Conservation (phyloP, 2,113 vertebrate species). For the Bothrops jararaca region DNA sequence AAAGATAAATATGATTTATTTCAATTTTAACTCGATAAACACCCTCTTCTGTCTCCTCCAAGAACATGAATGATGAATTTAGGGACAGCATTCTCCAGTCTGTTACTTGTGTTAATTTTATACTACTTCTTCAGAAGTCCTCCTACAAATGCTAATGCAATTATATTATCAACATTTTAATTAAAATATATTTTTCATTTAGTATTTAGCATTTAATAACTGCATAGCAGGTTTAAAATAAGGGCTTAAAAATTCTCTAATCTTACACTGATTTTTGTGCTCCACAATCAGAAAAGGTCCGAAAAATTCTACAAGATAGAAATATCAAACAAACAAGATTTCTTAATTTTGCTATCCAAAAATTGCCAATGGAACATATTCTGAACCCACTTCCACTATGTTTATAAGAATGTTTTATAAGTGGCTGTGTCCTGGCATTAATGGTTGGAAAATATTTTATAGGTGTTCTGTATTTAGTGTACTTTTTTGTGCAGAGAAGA, state of each 20-base stretch:
- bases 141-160: constrained; percentile 3
- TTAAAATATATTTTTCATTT: constrained; percentile 15
- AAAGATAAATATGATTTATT: constrained; percentile 4
- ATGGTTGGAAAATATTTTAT: not conserved
- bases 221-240: not conserved
- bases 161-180: not conserved
- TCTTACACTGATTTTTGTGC: not conserved
- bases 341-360: not conserved
- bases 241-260: constrained; percentile 31
- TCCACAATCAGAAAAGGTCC: not conserved
- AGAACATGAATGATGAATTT: not conserved
- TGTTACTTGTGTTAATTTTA: not conserved
- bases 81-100: not conserved
- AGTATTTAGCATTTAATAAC: constrained; percentile 26
- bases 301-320: not conserved
- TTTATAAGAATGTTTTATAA: not conserved
- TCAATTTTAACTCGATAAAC: not conserved
- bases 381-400: not conserved
- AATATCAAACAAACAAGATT: not conserved
- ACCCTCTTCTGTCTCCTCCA: not conserved
- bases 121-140: not conserved
- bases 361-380: not conserved
- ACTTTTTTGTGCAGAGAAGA: not conserved
- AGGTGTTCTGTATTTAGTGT: not conserved
- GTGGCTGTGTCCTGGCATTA: not conserved